Evolutionary conservation across 2,888 invertebrate species (phyloP).

Genomic region (Pseudococcus viburni): DNA sequence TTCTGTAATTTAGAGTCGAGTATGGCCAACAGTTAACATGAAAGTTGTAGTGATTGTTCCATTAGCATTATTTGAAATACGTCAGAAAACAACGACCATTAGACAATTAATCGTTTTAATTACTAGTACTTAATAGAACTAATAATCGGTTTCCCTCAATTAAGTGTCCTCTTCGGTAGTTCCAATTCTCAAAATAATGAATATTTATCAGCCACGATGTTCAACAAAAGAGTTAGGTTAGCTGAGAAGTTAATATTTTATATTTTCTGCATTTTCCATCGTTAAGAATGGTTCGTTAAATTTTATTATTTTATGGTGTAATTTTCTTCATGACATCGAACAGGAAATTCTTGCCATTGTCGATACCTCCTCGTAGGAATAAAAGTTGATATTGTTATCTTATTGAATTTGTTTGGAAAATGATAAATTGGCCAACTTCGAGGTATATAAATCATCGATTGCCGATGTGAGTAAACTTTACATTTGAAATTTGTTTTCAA

Average conservation of each 20-base stretch:
- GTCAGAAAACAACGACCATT: constrained; percentile 55
- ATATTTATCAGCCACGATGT: constrained; percentile 45
- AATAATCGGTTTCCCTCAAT: constrained; percentile 60
- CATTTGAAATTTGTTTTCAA: constrained; percentile 23
- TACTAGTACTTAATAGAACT: constrained; percentile 57
- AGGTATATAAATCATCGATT: constrained; percentile 18
- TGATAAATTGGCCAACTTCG: constrained; percentile 22
- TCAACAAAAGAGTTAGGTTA: constrained; percentile 32
- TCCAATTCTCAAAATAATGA: constrained; percentile 49
- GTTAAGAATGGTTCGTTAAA: constrained; percentile 33
- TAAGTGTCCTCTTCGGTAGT: constrained; percentile 56
- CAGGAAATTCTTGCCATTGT: constrained; percentile 21
- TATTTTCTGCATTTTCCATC: constrained; percentile 22
- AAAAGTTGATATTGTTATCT: constrained; percentile 37
- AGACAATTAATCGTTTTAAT: constrained; percentile 60
- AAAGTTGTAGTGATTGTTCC: constrained; percentile 30
- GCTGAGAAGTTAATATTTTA: constrained; percentile 9
- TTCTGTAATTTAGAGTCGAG: constrained; percentile 5
- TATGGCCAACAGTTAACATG: neutral
- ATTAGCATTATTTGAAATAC: constrained; percentile 56
- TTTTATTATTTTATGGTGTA: constrained; percentile 44
- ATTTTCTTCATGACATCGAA: constrained; percentile 24
- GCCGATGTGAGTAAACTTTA: constrained; percentile 36
- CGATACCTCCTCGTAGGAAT: neutral
- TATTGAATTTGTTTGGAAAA: constrained; percentile 18